Evolutionary conservation across 2,113 vertebrate genomes (phyloP), one percentile per base, ranked within the genome.

Genomic region (Engystomops pustulosus): DNA sequence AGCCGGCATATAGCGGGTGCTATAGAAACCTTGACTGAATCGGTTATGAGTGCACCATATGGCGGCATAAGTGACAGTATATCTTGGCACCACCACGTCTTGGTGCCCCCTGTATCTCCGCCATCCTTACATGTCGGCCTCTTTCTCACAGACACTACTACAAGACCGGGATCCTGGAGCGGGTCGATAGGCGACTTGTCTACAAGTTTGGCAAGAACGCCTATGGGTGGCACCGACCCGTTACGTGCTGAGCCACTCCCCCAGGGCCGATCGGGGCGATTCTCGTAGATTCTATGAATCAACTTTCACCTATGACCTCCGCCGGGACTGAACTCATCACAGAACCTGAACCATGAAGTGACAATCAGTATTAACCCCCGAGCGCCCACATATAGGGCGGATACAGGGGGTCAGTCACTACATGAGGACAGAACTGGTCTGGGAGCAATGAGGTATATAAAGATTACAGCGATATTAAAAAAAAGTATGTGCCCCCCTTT

Each of bases 121-220:
- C 20, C 8, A 14, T 70, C 18, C 0, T n/a, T n/a, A 34, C 3
- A 1, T 32, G 25, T 18, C 23, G 1, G 0, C 49, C 18, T 41
- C 76, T 49, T 71, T 25, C 34, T 85, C 80, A 17, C 89, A 94
- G 91, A 81, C 92, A 92, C 79, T 93, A 91, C 86, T 94, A 91
- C n/a, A 94, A 94, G 89, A 92, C 89, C 0, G 91, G 91, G 17
- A 92, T 94, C 89, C 70, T 94, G 87, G 93, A 94, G 80, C 20
- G 81, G 55, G 92, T 92, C 6, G 92, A 92, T 86, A 87, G 90
- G 79, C 90, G 92, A 74, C 85, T 94, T 88, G 89, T 93, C 58
- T 92, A 91, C 79, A 91, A 93, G 58, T 93, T 94, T 87, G 91
- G 92, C 53, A 93, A 90, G 83, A 91, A 92, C 0, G 89, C 90